Percentiles rank a stretch among this genome's conserved stretches.
Evolutionary conservation across 2,113 vertebrate species (phyloP).

Genomic region (Anoura caudifer): DNA sequence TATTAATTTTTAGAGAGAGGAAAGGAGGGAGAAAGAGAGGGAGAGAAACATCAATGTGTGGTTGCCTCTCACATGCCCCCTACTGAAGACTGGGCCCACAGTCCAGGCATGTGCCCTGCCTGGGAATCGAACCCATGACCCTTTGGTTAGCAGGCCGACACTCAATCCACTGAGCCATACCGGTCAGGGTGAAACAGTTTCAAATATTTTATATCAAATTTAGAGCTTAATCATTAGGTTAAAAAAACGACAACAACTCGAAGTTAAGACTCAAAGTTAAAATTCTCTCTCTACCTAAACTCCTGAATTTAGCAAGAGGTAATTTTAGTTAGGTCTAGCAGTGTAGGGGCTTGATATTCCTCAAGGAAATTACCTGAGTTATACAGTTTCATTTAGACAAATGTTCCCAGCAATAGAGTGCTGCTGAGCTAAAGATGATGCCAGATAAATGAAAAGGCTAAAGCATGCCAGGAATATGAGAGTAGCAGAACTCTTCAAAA

Average conservation of each 20-base stretch:
- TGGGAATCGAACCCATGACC: too few species aligned
- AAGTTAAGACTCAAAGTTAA: not conserved
- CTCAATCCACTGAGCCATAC: too few species aligned
- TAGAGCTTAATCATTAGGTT: not conserved
- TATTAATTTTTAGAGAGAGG: too few species aligned
- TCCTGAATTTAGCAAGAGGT: not conserved
- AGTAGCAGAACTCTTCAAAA: conserved; percentile 31
- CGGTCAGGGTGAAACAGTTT: not conserved
- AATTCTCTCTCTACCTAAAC: not conserved
- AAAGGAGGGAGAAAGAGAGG: too few species aligned
- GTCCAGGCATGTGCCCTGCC: too few species aligned
- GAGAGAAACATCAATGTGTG: too few species aligned
- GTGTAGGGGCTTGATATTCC: not conserved
- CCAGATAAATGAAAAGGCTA: not conserved
- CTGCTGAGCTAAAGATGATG: not conserved
- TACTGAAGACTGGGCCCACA: too few species aligned
- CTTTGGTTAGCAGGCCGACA: too few species aligned
- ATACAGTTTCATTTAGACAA: not conserved
- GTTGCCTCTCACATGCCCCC: too few species aligned
- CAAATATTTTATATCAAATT: not conserved
- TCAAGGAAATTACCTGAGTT: not conserved
- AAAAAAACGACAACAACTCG: not conserved
- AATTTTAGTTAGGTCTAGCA: not conserved
- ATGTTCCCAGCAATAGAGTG: not conserved
- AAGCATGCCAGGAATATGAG: not conserved